Evolutionary conservation across 1,140 invertebrate species (phyloP).

Genomic region (Lucilia sericata): DNA sequence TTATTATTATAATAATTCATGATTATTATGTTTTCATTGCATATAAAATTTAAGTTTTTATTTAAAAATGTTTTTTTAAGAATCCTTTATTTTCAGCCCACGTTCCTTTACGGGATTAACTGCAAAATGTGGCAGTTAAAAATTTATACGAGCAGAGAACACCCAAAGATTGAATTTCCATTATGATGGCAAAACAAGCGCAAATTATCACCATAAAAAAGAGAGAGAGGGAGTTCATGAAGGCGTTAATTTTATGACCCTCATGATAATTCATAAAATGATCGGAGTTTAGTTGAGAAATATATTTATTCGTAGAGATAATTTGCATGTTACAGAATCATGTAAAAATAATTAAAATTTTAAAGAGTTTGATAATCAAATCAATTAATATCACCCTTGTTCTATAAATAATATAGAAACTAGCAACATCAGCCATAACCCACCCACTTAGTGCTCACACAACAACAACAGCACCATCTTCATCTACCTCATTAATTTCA

Average conservation of each 20-base stretch:
- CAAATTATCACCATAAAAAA: neutral
- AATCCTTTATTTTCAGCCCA: neutral
- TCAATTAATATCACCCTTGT: too few species aligned
- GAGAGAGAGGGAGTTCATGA: neutral
- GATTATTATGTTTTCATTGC: constrained; percentile 32
- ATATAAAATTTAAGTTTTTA: constrained; percentile 3
- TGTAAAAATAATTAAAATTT: too few species aligned
- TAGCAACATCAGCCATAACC: neutral
- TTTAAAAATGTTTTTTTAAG: neutral
- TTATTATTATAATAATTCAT: constrained; percentile 23
- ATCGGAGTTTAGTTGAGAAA: too few species aligned
- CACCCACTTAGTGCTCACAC: neutral
- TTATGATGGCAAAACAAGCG: neutral
- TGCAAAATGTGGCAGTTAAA: neutral
- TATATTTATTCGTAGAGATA: too few species aligned
- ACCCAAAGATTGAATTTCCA: neutral
- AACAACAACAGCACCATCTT: neutral
- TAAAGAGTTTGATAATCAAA: too few species aligned
- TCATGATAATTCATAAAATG: too few species aligned
- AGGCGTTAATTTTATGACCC: neutral
- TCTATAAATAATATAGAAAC: constrained; percentile 8
- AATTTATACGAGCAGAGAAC: neutral
- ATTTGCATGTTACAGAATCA: too few species aligned
- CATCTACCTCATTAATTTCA: neutral
- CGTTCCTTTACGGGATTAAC: neutral